Percentiles rank a stretch among this genome's conserved stretches.
Evolutionary conservation across 2,797 vertebrate genomes (phyloP).

Genomic region (Eleutherodactylus coqui): DNA sequence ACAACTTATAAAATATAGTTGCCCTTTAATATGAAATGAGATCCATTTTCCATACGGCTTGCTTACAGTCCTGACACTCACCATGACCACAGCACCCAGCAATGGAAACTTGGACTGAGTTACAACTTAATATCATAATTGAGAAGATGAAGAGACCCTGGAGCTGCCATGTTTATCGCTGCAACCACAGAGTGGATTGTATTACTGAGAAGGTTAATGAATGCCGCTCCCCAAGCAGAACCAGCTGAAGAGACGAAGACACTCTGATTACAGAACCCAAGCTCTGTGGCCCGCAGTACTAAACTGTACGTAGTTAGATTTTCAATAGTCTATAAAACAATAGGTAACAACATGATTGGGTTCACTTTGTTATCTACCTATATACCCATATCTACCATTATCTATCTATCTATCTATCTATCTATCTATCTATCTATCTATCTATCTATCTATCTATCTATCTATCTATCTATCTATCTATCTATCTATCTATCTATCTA

Average conservation of each 20-base stretch:
- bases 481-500: background rate
- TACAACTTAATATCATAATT: constrained; percentile 39
- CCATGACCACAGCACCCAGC: constrained; percentile 26
- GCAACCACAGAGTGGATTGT: constrained; percentile 24
- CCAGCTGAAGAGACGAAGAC: background rate
- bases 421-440: background rate
- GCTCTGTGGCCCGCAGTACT: background rate
- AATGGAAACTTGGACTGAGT: constrained; percentile 45
- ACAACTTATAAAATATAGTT: constrained; percentile 47
- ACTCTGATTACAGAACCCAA: background rate
- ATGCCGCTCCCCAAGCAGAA: constrained; percentile 62
- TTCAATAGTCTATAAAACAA: background rate
- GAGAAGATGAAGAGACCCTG: constrained; percentile 32
- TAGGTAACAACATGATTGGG: background rate
- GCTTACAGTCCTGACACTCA: constrained; percentile 34
- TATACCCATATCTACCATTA: background rate
- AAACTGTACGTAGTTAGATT: background rate
- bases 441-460: background rate
- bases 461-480: background rate
- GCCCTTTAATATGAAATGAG: constrained; percentile 56
- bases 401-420: background rate
- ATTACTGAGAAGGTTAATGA: constrained; percentile 53
- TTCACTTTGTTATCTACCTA: no score
- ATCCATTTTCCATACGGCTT: constrained; percentile 54
- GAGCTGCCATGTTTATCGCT: constrained; percentile 40